Percentiles rank a stretch among this genome's conserved stretches.
These are phyloP conservation scores for Leptodirus hochenwartii DNA, from an alignment of 2,888 invertebrate species.

Conservation along the genomic window DNA sequence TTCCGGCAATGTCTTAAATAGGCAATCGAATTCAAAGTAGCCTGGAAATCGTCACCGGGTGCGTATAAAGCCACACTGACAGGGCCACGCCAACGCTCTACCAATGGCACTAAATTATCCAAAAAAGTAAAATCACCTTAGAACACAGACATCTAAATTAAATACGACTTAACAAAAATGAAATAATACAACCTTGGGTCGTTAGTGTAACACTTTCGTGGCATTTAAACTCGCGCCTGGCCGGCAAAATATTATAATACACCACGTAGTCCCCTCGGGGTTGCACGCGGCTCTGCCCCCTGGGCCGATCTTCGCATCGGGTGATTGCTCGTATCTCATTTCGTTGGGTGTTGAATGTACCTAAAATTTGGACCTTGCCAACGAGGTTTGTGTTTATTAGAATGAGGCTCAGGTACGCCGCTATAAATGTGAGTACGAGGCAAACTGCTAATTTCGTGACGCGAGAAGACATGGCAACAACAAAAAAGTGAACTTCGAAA, in stretches of 20 bases:
- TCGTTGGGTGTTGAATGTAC: not conserved
- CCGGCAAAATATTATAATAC: slow-evolving; percentile 66
- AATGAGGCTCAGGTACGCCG: too few relatives aligned
- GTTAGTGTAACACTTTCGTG: slow-evolving; percentile 80
- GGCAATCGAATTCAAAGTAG: slow-evolving; percentile 56
- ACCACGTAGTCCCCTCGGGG: slow-evolving; percentile 56
- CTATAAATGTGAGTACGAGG: too few relatives aligned
- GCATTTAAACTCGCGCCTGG: slow-evolving; percentile 45
- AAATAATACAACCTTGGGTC: too few relatives aligned
- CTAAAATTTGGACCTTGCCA: too few relatives aligned
- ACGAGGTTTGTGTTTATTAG: too few relatives aligned
- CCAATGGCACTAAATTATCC: slow-evolving; percentile 69
- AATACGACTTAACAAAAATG: too few relatives aligned
- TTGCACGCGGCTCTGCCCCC: too few relatives aligned
- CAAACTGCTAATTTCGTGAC: too few relatives aligned
- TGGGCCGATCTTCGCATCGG: not conserved
- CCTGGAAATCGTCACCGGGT: slow-evolving; percentile 59
- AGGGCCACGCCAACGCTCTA: slow-evolving; percentile 77
- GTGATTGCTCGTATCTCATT: slow-evolving; percentile 1
- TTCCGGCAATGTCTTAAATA: slow-evolving; percentile 55
- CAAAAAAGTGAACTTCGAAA: too few relatives aligned
- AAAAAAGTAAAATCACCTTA: slow-evolving; percentile 83
- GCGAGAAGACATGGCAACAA: too few relatives aligned
- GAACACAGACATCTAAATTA: too few relatives aligned
- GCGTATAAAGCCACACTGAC: slow-evolving; percentile 46